A percentile compares a stretch with the other conserved stretches of the same genome.
These are phyloP conservation scores for Thermophis baileyi DNA, from an alignment of 2,113 vertebrate genomes.

Conservation along the genomic window DNA sequence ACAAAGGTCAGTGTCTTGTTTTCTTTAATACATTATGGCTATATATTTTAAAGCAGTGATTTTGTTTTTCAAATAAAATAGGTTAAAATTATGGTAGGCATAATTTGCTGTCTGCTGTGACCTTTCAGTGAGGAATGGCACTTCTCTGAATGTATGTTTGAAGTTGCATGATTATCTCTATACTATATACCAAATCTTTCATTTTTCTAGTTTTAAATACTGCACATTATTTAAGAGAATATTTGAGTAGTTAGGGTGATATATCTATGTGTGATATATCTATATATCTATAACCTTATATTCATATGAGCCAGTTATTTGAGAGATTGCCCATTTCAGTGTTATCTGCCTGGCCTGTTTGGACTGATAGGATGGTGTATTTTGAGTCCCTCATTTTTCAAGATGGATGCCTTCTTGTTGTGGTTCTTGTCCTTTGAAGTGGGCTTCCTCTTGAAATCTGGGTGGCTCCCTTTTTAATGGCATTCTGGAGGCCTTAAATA, in stretches of 20 bases:
- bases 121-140: background rate
- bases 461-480: background rate
- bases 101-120: background rate
- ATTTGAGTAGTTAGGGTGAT: background rate
- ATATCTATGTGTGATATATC: no score
- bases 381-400: background rate
- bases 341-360: background rate
- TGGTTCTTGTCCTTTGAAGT: background rate
- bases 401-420: background rate
- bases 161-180: background rate
- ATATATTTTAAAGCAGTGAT: background rate
- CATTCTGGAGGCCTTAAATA: background rate
- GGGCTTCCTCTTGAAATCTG: background rate
- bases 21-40: background rate
- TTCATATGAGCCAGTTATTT: background rate
- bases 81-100: background rate
- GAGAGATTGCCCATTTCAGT: background rate
- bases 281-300: background rate
- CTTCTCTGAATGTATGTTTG: background rate
- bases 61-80: background rate
- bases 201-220: background rate
- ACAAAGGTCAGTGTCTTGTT: conserved; percentile 80
- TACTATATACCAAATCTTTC: background rate
- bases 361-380: background rate
- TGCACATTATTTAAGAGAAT: background rate